Base-by-base conservation (phyloP, 2,113 vertebrate species). In the Otocyon megalotis region DNA sequence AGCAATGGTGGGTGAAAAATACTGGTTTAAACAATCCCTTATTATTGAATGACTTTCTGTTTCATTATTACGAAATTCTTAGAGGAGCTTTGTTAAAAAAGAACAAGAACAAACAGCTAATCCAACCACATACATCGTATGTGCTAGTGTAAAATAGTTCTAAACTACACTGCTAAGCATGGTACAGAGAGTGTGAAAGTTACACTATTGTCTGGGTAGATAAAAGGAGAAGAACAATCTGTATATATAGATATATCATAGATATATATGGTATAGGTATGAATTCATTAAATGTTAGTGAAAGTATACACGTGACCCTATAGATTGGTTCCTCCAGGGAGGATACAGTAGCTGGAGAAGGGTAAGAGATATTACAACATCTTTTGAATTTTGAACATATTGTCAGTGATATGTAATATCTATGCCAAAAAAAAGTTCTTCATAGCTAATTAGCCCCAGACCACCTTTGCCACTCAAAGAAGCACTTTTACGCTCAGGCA, bases 41-140 rank as follows among this genome's bases (percentile, higher is more conserved):
- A 24, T 37, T 79, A 35, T 60, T 67, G 74, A 93, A 76, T 20
- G 24, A 92, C 82, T 71, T 30, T 60, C 94, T 88, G 35, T 96
- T 48, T 86, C 37, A 58, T 88, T 54, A 32, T 74, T 86, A 67
- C 19, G 76, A 76, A 43, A 54, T 65, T 81, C 81, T 26, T 85
- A 94, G 79, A 67, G 60, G 71, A 62, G 13, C 37, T 90, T 79
- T 54, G 17, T 48, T 81, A 56, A 63, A 81, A 60, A 92, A 32
- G 43, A 74, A 8, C 72, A 28, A 76, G 24, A 32, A 74, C 10
- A 30, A 37, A 37, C 16, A 93, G 30, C 62, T 28, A 3, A 50
- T 88, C 19, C 37, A 58, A 69, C 43, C 13, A 56, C 24, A 69
- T 8, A 67, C 56, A 50, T 20, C 16, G 71, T 76, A 43, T 48